phyloP scores from a whole-genome alignment of 2,888 invertebrate genomes.

The Neoscelio sp. region DNA sequence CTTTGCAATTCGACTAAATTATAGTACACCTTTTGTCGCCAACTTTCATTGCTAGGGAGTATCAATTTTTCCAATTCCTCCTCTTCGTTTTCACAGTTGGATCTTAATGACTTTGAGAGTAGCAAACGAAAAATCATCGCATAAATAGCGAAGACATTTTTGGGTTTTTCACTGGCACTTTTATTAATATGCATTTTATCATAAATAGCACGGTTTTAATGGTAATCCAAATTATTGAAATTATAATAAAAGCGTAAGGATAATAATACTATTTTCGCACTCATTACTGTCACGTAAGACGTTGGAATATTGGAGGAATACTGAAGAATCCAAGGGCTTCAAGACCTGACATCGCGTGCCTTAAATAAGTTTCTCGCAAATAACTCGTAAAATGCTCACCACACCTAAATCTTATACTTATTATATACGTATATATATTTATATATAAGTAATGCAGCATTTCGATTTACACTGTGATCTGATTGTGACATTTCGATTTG shows the following conservation, averaged over 20 bases:
- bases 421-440: slow-evolving; percentile 37
- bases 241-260: slow-evolving; percentile 38
- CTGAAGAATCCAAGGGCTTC: slow-evolving; percentile 58
- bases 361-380: slow-evolving; percentile 73
- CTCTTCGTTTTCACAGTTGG: slow-evolving; percentile 64
- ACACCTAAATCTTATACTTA: slow-evolving; percentile 52
- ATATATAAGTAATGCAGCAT: slow-evolving; percentile 57
- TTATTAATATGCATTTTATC: slow-evolving; percentile 43
- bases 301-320: slow-evolving; percentile 49
- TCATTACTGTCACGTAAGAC: slow-evolving; percentile 62
- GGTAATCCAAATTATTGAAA: neutral
- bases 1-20: slow-evolving; percentile 88
- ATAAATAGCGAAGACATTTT: slow-evolving; percentile 87
- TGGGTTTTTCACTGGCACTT: neutral
- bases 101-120: slow-evolving; percentile 83
- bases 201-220: slow-evolving; percentile 8
- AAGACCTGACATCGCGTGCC: slow-evolving; percentile 74
- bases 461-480: slow-evolving; percentile 50
- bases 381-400: slow-evolving; percentile 56
- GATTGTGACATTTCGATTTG: slow-evolving; percentile 39
- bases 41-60: slow-evolving; percentile 88
- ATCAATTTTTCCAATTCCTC: slow-evolving; percentile 84
- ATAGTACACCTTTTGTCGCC: slow-evolving; percentile 88
- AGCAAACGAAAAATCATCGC: slow-evolving; percentile 87
- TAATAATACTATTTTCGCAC: slow-evolving; percentile 57